Conservation (phyloP, 2,797 vertebrate genomes). For the Sebastolobus alascanus region DNA sequence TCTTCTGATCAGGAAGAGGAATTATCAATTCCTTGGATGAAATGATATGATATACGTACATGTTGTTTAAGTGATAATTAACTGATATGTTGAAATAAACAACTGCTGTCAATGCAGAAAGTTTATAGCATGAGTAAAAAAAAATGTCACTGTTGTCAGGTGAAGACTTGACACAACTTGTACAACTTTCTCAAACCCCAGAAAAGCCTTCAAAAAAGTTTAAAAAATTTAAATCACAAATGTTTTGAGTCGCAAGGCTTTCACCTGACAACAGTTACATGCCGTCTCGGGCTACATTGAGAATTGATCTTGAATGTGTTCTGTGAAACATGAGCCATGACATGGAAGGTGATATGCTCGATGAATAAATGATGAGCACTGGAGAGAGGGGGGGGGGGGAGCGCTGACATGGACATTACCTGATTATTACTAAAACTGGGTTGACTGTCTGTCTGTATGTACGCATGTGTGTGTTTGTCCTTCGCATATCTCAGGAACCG, state of each 20-base stretch:
- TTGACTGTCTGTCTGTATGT: neutral
- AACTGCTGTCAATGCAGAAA: constrained; percentile 27
- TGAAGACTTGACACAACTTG: constrained; percentile 9
- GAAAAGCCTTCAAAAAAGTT: constrained; percentile 6
- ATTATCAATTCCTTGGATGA: constrained; percentile 9
- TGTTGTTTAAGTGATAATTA: constrained; percentile 10
- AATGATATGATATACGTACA: constrained; percentile 6
- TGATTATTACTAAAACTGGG: constrained; percentile 47
- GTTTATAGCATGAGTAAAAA: constrained; percentile 5
- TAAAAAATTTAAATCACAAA: neutral
- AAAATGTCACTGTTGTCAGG: constrained; percentile 24
- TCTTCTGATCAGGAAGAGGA: constrained; percentile 33
- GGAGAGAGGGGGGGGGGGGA: constrained; percentile 36
- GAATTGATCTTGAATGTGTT: constrained; percentile 38
- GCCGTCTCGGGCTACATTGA: constrained; percentile 14
- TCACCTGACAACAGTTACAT: constrained; percentile 26
- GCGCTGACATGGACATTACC: constrained; percentile 36
- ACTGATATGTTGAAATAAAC: constrained; percentile 17
- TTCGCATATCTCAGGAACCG: neutral
- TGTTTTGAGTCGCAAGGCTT: constrained; percentile 18
- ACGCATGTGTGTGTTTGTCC: neutral
- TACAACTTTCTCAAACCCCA: constrained; percentile 2
- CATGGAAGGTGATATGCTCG: constrained; percentile 62
- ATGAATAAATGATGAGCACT: constrained; percentile 71
- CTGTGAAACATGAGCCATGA: constrained; percentile 66